phyloP scores from a whole-genome alignment of 2,797 vertebrate genomes.

The Tinamus major region DNA sequence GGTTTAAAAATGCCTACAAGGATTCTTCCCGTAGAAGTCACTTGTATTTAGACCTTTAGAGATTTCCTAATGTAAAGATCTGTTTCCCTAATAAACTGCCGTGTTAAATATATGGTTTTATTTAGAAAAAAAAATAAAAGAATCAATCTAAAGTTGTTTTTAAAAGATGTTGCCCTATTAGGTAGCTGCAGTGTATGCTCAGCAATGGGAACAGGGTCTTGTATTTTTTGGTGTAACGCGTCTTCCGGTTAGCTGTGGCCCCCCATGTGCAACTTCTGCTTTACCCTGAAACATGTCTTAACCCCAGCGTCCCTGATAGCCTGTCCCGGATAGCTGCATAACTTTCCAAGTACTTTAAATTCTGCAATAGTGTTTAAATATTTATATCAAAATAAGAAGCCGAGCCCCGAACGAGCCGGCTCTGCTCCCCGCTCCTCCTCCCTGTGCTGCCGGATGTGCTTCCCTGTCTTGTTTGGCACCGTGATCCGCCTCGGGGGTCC shows the following conservation, averaged over 20 bases:
- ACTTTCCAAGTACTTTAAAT: neutral
- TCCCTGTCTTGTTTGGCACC: neutral
- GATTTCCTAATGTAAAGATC: neutral
- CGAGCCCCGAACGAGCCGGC: neutral
- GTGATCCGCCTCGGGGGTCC: neutral
- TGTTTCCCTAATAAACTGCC: neutral
- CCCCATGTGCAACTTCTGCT: neutral
- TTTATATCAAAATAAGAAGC: neutral
- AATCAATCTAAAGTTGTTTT: neutral
- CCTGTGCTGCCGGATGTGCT: neutral
- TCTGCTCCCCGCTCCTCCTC: neutral
- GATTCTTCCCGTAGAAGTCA: neutral
- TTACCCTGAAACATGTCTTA: neutral
- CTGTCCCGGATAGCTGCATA: neutral
- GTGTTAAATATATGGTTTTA: neutral
- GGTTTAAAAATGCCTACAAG: neutral
- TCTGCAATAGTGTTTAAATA: neutral
- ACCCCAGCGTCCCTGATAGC: neutral
- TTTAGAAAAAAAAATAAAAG: neutral
- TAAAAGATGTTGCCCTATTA: accelerated
- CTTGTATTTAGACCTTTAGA: neutral
- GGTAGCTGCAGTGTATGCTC: neutral
- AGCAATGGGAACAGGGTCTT: neutral
- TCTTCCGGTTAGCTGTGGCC: neutral
- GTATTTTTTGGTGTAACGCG: accelerated